Base-by-base conservation (phyloP, 2,888 invertebrate genomes). In the Chrysina gloriosa region DNA sequence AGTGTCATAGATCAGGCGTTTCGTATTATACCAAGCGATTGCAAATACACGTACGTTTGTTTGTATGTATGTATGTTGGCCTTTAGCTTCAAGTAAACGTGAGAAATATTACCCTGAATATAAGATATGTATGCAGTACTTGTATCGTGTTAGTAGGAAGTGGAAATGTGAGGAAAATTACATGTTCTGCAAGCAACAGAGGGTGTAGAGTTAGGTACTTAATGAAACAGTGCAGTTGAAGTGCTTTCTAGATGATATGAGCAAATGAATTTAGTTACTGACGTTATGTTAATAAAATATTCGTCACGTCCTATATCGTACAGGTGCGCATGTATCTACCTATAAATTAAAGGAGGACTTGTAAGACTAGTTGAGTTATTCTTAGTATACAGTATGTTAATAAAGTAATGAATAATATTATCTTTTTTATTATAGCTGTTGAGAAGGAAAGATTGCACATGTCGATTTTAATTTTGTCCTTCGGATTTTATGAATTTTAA, bases 1-100 rank as follows among this genome's bases (percentile, higher is more conserved):
- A 48, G 25, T 23, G 48, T 48, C 48, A 48, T 25, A 48, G 25
- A 48, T 48, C 48, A 48, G 23, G 11, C 25, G 48, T 48, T 11
- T 11, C 25, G 25, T 14, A 25, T 21, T 23, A 48, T n/a, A 23
- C 25, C 48, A 5, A 5, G 23, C 11, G 21, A 11, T n/a, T 39
- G 11, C 11, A 39, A 39, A 39, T n/a, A n/a, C n/a, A n/a, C n/a
- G n/a, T n/a, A n/a, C n/a, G n/a, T n/a, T n/a, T n/a, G n/a, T n/a
- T n/a, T n/a, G n/a, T n/a, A 36, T 36, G n/a, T n/a, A 14, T 14
- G 2, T 14, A 11, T 36, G 11, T 36, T 1, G 36, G 11, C n/a
- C 36, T 36, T 36, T 27, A 25, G 5, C 9, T 48, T 23, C 11
- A 23, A 48, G 48, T 25, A n/a, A 48, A 48, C 25, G 11, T 3